Evolutionary conservation across 2,888 invertebrate genomes (phyloP).

Genomic region (Exocentrus adspersus): DNA sequence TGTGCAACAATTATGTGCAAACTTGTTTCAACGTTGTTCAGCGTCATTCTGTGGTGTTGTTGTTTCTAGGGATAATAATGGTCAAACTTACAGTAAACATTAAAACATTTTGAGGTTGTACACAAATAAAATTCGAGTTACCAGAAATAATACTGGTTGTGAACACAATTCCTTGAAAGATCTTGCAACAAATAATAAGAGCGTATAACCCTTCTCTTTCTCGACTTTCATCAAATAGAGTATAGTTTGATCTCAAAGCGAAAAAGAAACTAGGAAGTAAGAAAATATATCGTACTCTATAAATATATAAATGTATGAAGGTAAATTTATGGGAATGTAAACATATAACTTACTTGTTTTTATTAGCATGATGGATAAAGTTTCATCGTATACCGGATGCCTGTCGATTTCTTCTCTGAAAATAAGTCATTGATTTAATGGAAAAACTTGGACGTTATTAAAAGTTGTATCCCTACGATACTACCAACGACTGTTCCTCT

Average conservation of each 20-base stretch:
- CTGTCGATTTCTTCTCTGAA: slow-evolving; percentile 40
- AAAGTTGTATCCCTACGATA: slow-evolving; percentile 56
- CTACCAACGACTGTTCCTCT: slow-evolving; percentile 54
- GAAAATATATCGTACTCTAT: slow-evolving; percentile 41
- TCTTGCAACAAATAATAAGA: slow-evolving; percentile 9
- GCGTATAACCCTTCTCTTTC: slow-evolving; percentile 13
- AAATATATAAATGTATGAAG: slow-evolving; percentile 39
- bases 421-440: slow-evolving; percentile 58
- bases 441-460: slow-evolving; percentile 61
- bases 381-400: slow-evolving; percentile 42
- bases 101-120: no score
- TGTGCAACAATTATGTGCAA: no score
- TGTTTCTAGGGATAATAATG: no score
- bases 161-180: not conserved
- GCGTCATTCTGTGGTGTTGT: no score
- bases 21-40: no score
- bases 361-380: slow-evolving; percentile 40
- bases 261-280: slow-evolving; percentile 31
- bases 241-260: slow-evolving; percentile 28
- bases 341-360: slow-evolving; percentile 41
- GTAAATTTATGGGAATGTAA: slow-evolving; percentile 39
- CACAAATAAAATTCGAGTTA: no score
- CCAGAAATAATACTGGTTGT: no score
- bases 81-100: no score
- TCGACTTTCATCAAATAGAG: slow-evolving; percentile 36